Percentiles rank a stretch among this genome's conserved stretches.
phyloP scores from a whole-genome alignment of 2,797 vertebrate genomes.

The Urocyon cinereoargenteus region DNA sequence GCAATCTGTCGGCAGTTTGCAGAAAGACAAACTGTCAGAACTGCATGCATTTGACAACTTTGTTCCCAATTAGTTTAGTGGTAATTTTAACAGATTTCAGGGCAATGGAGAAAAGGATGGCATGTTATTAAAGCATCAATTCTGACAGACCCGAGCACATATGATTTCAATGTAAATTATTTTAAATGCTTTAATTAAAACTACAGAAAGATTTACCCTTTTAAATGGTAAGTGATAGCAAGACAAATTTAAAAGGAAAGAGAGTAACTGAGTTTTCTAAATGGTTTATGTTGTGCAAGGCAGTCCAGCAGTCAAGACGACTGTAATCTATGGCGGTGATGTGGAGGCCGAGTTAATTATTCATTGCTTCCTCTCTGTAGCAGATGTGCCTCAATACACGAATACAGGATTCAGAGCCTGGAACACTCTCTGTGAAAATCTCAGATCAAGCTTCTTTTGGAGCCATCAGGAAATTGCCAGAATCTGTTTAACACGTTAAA shows the following conservation, averaged over 20 bases:
- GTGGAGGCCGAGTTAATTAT: constrained; percentile 90
- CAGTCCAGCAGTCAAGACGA: constrained; percentile 87
- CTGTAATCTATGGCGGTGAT: constrained; percentile 89
- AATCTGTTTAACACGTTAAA: constrained; percentile 75
- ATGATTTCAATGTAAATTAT: constrained; percentile 91
- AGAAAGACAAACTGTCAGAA: constrained; percentile 93
- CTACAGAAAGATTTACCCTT: constrained; percentile 90
- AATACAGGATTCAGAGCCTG: constrained; percentile 87
- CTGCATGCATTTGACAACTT: constrained; percentile 91
- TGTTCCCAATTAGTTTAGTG: constrained; percentile 93
- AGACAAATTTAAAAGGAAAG: constrained; percentile 91
- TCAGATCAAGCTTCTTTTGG: constrained; percentile 83
- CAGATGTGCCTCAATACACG: constrained; percentile 90
- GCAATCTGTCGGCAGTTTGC: constrained; percentile 93
- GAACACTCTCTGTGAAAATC: constrained; percentile 86
- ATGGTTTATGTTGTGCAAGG: constrained; percentile 88
- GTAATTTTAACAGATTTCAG: constrained; percentile 94
- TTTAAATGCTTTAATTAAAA: constrained; percentile 92
- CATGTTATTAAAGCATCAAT: constrained; percentile 92
- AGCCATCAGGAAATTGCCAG: constrained; percentile 82
- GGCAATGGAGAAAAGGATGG: constrained; percentile 90
- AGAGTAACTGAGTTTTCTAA: constrained; percentile 88
- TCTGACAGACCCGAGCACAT: constrained; percentile 91
- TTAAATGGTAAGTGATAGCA: constrained; percentile 89
- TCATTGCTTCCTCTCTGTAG: constrained; percentile 89